Conservation (phyloP, 2,113 vertebrate species). For the Formicarius rufipectus region DNA sequence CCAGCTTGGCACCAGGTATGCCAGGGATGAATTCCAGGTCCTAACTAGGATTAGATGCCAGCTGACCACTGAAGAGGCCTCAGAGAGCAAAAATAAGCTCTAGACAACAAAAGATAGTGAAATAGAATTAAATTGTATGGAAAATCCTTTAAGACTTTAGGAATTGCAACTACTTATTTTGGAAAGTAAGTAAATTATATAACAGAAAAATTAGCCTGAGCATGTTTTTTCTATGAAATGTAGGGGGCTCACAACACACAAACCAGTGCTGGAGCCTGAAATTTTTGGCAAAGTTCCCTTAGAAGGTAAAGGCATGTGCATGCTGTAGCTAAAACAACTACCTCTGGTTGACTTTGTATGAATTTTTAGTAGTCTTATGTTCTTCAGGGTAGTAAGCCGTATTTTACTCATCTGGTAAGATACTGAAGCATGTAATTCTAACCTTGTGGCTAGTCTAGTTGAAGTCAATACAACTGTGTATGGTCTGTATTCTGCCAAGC, state of each 20-base stretch:
- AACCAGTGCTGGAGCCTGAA: neutral
- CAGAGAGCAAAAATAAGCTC: neutral
- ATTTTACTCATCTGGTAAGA: neutral
- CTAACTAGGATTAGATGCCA: neutral
- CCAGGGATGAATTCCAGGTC: neutral
- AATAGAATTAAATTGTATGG: neutral
- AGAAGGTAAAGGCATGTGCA: accelerated
- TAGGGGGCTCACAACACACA: neutral
- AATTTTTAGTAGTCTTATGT: neutral
- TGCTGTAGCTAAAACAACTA: neutral
- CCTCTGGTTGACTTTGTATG: neutral
- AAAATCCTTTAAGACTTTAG: neutral
- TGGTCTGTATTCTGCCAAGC: neutral
- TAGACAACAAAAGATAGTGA: neutral
- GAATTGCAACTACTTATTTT: neutral
- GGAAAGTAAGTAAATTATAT: neutral
- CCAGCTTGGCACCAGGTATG: neutral
- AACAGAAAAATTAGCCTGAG: neutral
- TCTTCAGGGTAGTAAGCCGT: neutral
- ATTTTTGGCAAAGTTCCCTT: neutral
- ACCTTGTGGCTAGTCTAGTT: neutral
- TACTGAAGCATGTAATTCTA: neutral
- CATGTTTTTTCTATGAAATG: neutral
- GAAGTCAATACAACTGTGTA: neutral
- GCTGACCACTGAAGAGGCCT: neutral